Evolutionary conservation across 2,113 vertebrate species (phyloP).

Genomic region (Brienomyrus brachyistius): DNA sequence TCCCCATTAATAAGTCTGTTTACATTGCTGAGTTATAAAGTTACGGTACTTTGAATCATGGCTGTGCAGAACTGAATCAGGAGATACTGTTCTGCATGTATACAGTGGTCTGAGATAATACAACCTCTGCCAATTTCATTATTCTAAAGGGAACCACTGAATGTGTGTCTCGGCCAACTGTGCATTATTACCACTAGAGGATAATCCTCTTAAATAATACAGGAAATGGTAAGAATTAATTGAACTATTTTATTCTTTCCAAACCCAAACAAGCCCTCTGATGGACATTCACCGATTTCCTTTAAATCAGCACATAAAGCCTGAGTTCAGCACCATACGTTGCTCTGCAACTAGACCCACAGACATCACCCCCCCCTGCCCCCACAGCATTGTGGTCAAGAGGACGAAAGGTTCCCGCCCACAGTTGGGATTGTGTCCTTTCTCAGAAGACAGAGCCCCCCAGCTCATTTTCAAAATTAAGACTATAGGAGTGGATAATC

Average conservation of each 20-base stretch:
- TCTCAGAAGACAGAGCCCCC: not conserved
- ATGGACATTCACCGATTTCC: not conserved
- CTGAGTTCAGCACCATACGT: not conserved
- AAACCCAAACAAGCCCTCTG: not conserved
- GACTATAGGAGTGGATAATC: not conserved
- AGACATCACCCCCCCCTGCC: not conserved
- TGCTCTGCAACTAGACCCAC: not conserved
- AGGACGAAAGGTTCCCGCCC: not conserved
- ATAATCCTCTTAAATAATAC: not conserved
- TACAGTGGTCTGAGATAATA: not conserved
- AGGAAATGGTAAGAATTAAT: not conserved
- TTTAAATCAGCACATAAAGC: not conserved
- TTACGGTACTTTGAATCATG: not conserved
- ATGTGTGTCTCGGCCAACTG: not conserved
- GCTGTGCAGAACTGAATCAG: not conserved
- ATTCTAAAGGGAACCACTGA: too few relatives aligned
- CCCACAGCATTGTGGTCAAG: not conserved
- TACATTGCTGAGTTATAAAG: not conserved
- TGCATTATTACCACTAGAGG: not conserved
- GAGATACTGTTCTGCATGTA: not conserved
- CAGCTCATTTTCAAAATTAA: not conserved
- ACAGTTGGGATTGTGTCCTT: not conserved
- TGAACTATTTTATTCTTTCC: not conserved
- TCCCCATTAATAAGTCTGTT: not conserved
- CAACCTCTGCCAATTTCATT: not conserved